These are phyloP conservation scores for Prenolepis imparis DNA, from an alignment of 2,888 invertebrate genomes.

Conservation along the genomic window DNA sequence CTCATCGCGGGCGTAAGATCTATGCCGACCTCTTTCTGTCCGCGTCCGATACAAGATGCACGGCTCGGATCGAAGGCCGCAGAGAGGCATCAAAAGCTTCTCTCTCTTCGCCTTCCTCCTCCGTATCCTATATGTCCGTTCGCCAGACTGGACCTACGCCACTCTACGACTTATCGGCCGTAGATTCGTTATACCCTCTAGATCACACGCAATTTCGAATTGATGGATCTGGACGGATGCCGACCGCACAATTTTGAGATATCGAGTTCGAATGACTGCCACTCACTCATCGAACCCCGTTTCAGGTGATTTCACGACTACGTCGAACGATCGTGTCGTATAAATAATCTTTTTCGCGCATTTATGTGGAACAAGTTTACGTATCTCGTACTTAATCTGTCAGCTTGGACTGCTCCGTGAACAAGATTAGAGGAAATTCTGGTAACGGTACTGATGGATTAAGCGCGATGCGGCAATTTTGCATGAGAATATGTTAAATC, in stretches of 20 bases:
- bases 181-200: constrained; percentile 72
- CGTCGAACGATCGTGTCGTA: constrained; percentile 23
- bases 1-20: constrained; percentile 83
- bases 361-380: not conserved
- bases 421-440: constrained; percentile 19
- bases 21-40: constrained; percentile 83
- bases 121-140: constrained; percentile 22
- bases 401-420: constrained; percentile 31
- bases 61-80: constrained; percentile 68
- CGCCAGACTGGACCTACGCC: constrained; percentile 65
- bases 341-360: not conserved
- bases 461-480: constrained; percentile 5
- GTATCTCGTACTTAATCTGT: constrained; percentile 23
- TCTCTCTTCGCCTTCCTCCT: constrained; percentile 53
- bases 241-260: constrained; percentile 34
- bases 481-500: constrained; percentile 16
- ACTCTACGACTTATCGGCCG: constrained; percentile 58
- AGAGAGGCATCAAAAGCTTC: constrained; percentile 72
- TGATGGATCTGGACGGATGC: constrained; percentile 66
- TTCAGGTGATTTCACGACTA: constrained; percentile 14
- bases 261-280: constrained; percentile 32
- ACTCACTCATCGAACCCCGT: constrained; percentile 25
- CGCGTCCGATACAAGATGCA: constrained; percentile 75
- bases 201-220: constrained; percentile 71
- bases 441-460: constrained; percentile 21